Evolutionary conservation across 2,797 vertebrate species (phyloP), one percentile per base, ranked within the genome.

Genomic region (Sciurus vulgaris): DNA sequence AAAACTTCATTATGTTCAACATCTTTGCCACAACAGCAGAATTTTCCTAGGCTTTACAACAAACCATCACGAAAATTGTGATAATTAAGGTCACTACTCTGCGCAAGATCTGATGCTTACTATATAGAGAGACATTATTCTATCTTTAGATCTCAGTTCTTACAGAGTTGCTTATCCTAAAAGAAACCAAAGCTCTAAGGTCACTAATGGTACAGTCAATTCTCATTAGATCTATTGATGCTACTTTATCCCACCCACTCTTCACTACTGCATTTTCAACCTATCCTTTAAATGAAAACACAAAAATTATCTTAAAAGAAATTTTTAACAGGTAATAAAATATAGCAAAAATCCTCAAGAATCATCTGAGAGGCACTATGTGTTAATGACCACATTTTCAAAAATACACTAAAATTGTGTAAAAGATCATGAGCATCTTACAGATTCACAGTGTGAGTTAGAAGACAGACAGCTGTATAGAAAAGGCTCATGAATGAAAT

Each of bases 281-380:
- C 51, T 70, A 33, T 20, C 24, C 56, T 91, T 93, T 44, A 95
- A 88, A 63, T 51, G 35, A 94, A 96, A 89, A 81, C 69, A 95
- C 17, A 83, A 54, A 3, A 73, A 94, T 44, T 84, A 88, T 38
- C 38, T 38, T 72, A 79, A 96, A 96, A 93, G 59, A 92, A 94
- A 69, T 7, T 65, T 93, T 79, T 67, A 96, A 93, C 18, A 61
- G 54, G 22, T 47, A 72, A 70, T 54, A 20, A 89, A 95, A 81
- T 24, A 70, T 12, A 90, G 33, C 35, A 73, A 78, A 94, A 83
- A n/a, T 78, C 51, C 28, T 78, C 85, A 41, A 79, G 73, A 96
- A 84, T 54, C 47, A 86, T 89, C 38, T 77, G 86, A 49, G 35
- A 92, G 94, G 15, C 47, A 90, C 65, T 96, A 49, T 35, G 54